Percentiles rank a stretch among this genome's conserved stretches.
Conservation (phyloP, 2,113 vertebrate genomes). For the Steatornis caripensis region DNA sequence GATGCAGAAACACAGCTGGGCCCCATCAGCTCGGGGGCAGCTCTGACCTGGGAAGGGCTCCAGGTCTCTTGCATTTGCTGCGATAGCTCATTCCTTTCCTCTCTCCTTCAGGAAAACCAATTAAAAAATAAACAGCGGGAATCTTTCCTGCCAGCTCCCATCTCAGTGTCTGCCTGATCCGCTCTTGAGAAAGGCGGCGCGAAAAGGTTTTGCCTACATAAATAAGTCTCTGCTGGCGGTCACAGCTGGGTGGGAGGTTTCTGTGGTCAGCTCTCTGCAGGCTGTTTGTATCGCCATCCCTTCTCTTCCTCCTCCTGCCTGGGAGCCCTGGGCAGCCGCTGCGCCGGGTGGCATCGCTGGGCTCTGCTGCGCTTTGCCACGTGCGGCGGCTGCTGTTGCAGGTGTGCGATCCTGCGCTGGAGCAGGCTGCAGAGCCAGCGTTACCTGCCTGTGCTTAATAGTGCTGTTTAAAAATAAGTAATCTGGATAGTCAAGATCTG, state of each 20-base stretch:
- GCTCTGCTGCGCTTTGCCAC: neutral
- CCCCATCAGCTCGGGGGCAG: neutral
- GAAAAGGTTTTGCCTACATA: neutral
- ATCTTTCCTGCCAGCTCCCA: neutral
- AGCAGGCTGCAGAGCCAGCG: neutral
- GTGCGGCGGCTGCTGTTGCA: neutral
- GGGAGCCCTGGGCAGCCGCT: neutral
- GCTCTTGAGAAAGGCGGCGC: neutral
- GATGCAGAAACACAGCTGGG: slow-evolving; percentile 5
- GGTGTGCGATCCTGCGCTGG: neutral
- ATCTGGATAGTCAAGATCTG: too few relatives aligned
- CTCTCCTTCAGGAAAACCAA: neutral
- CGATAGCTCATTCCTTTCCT: neutral
- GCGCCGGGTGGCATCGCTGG: fast-evolving
- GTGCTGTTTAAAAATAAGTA: fast-evolving
- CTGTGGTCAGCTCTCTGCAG: neutral
- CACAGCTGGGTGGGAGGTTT: neutral
- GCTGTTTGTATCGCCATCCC: neutral
- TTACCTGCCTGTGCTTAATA: neutral
- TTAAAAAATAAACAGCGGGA: neutral
- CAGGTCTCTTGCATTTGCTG: neutral
- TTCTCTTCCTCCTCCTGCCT: neutral
- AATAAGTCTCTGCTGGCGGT: neutral
- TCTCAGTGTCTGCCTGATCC: neutral
- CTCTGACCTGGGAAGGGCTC: slow-evolving; percentile 35